Percentiles rank a stretch among this genome's conserved stretches.
These are phyloP conservation scores for Electrophaes corylata DNA, from an alignment of 2,888 invertebrate genomes.

Conservation along the genomic window DNA sequence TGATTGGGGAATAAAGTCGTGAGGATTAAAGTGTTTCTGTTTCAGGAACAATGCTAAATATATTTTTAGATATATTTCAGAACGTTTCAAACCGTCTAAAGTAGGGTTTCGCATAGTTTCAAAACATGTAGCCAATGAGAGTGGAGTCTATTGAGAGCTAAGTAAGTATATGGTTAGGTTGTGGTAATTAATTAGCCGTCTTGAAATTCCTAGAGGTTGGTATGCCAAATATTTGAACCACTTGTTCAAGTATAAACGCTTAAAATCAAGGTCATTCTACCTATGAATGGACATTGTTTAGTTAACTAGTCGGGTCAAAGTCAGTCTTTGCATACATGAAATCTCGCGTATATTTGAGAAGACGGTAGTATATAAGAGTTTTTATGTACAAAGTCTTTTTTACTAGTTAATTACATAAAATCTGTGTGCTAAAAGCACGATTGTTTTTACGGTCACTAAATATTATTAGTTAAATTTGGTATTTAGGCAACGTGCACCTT, in stretches of 20 bases:
- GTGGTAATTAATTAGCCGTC: conserved; percentile 6
- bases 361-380: neutral
- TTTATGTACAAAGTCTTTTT: neutral
- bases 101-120: neutral
- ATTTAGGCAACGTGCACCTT: neutral
- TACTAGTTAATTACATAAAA: neutral
- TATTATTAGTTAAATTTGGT: neutral
- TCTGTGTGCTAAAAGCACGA: too few relatives aligned
- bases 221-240: conserved; percentile 33
- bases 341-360: neutral
- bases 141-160: neutral
- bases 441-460: too few relatives aligned
- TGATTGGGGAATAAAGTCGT: too few relatives aligned
- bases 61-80: too few relatives aligned
- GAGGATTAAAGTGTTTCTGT: too few relatives aligned
- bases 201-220: conserved; percentile 17
- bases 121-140: neutral
- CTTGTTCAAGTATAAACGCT: neutral
- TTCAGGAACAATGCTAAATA: too few relatives aligned
- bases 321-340: conserved; percentile 16
- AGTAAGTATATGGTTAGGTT: neutral
- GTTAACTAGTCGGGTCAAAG: conserved; percentile 47
- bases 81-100: too few relatives aligned
- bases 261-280: neutral
- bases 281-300: conserved; percentile 34